phyloP scores from a whole-genome alignment of 2,797 vertebrate species.

The Cossypha caffra region DNA sequence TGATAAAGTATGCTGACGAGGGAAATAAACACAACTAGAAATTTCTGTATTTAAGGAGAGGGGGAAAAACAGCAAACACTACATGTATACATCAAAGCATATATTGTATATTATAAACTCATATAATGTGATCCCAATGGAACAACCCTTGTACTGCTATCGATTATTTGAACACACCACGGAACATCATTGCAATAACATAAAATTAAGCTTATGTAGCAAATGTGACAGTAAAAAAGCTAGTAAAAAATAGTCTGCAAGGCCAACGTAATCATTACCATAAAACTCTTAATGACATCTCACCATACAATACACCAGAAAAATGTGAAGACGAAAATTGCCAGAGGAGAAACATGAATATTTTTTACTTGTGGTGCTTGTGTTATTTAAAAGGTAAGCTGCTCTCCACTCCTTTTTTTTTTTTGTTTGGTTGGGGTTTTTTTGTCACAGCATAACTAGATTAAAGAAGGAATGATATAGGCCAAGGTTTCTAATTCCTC shows the following conservation, averaged over 20 bases:
- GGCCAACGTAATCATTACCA: conserved; percentile 37
- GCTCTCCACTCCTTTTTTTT: neutral
- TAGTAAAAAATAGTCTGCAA: conserved; percentile 61
- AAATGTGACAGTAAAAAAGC: conserved; percentile 59
- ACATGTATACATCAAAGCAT: conserved; percentile 73
- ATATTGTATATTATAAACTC: conserved; percentile 76
- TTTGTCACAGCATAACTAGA: neutral
- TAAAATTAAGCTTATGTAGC: conserved; percentile 63
- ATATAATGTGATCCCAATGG: conserved; percentile 73
- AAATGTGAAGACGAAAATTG: conserved; percentile 30
- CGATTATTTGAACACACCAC: conserved; percentile 66
- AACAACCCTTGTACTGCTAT: conserved; percentile 63
- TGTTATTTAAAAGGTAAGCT: conserved; percentile 24
- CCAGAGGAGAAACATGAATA: neutral
- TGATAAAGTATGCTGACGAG: conserved; percentile 98
- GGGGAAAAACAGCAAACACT: conserved; percentile 60
- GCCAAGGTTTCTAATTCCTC: neutral
- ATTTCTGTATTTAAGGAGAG: conserved; percentile 79
- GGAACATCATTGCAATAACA: conserved; percentile 62
- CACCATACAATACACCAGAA: neutral
- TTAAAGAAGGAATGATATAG: neutral
- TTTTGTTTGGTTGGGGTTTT: neutral
- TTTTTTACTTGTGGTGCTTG: neutral
- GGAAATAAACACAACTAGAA: conserved; percentile 87
- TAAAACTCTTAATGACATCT: conserved; percentile 54